These are phyloP conservation scores for Zaprionus lachaisei DNA, from an alignment of 1,140 invertebrate genomes.

Conservation along the genomic window DNA sequence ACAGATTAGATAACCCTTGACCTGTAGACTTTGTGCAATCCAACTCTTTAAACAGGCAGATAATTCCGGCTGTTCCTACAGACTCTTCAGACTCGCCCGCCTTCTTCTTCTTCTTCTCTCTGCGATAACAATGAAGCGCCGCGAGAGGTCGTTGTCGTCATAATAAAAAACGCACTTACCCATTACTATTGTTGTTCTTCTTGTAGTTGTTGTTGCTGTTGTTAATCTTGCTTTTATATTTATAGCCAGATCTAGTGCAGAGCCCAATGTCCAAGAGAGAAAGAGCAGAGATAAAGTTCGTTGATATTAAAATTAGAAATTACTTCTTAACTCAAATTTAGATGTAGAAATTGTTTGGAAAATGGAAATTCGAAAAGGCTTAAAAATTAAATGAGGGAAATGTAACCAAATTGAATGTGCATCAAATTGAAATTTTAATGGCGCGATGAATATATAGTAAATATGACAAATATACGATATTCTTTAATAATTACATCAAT, in stretches of 20 bases:
- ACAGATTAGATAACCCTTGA: constrained; percentile 46
- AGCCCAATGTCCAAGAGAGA: background rate
- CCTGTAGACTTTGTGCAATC: background rate
- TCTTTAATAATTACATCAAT: no score
- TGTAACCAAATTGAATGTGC: background rate
- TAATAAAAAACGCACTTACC: constrained; percentile 17
- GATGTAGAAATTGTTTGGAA: background rate
- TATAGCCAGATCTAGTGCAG: constrained; percentile 3
- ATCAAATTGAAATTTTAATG: no score
- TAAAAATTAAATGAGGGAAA: background rate
- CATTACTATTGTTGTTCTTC: background rate
- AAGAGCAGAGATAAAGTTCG: background rate
- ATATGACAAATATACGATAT: no score
- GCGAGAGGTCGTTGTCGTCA: constrained; percentile 36
- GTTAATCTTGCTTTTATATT: constrained; percentile 2
- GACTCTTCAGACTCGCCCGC: background rate
- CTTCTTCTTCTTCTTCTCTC: background rate
- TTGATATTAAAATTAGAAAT: constrained; percentile 4
- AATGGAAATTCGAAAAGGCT: background rate
- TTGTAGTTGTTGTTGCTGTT: background rate
- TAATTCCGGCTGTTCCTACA: constrained; percentile 10
- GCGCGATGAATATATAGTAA: no score
- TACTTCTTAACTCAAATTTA: background rate
- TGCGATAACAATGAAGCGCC: background rate
- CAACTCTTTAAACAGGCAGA: constrained; percentile 10